Evolutionary conservation across 2,888 invertebrate genomes (phyloP), one percentile per base, ranked within the genome.

Genomic region (Homarus gammarus): DNA sequence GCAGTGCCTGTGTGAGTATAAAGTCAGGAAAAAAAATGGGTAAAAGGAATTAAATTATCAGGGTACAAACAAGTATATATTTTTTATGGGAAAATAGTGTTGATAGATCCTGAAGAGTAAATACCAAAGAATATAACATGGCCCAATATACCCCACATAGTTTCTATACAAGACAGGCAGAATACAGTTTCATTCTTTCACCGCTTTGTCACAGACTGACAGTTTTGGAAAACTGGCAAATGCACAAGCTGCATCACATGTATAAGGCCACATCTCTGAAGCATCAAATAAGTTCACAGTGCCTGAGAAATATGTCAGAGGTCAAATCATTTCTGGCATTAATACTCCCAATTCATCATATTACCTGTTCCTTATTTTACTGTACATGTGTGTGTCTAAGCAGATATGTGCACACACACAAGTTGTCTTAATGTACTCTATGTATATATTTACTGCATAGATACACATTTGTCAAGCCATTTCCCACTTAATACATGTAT

Each of bases 171-270:
- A 56, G 73, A 73, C 84, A 56, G 51, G 84, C 84, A 84, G 36
- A 84, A 84, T 73, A 56, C 84, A 84, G 84, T 68, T 73, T 51
- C 72, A 84, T 70, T 84, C 73, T 84, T 84, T 84, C 81, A 61
- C 64, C 81, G 36, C 61, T 79, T 33, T 61, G 61, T 56, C 61
- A 84, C 6, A 44, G 83, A 72, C 27, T 22, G 73, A 73, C 36
- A 73, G 72, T 36, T 27, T 27, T 36, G 73, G 33, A 56, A 51
- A 56, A 49, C 85, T 68, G 77, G 68, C 70, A 86, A 51, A 33
- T 84, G 61, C 84, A 22, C 51, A 75, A 68, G 68, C 68, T 78
- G 77, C 78, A 77, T 68, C 68, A 61, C 78, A 72, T 68, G 49
- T 36, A 72, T 84, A 73, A 84, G 56, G 84, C 72, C 84, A 56